Evolutionary conservation across 1,140 invertebrate genomes (phyloP).

Genomic region (Berghia stephanieae): DNA sequence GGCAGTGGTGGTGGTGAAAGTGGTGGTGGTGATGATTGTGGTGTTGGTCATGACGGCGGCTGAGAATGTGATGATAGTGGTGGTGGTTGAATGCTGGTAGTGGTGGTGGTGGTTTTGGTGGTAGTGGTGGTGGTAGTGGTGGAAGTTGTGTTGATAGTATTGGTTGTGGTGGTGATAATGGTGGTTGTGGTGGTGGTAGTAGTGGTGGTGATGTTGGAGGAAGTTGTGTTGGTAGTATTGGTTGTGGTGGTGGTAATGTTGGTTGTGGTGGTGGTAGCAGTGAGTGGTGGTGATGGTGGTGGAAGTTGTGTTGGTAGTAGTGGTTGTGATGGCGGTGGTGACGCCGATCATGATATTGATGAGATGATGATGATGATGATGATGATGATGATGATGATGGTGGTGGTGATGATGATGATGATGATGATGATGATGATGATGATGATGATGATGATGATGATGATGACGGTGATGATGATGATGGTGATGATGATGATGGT

Average conservation of each 20-base stretch:
- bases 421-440: background rate
- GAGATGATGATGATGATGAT: background rate
- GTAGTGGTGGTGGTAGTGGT: no score
- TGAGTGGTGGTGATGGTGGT: background rate
- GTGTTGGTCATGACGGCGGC: no score
- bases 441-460: background rate
- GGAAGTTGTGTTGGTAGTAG: background rate
- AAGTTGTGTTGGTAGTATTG: conserved; percentile 45
- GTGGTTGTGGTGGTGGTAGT: background rate
- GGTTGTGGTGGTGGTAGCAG: background rate
- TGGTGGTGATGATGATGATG: background rate
- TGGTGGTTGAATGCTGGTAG: no score
- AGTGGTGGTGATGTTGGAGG: background rate
- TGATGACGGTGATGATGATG: conserved; percentile 21
- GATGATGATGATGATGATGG: background rate
- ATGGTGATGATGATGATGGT: conserved; percentile 30
- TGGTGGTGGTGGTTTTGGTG: no score
- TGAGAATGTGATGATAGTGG: no score
- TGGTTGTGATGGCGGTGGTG: conserved; percentile 74
- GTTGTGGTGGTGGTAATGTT: conserved; percentile 79
- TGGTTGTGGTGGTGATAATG: background rate
- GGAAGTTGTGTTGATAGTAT: no score
- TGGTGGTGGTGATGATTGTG: no score
- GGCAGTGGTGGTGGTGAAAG: no score
- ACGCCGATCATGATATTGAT: conserved; percentile 81